Base-by-base conservation (phyloP, 2,888 invertebrate species). In the Lasiommata megera region DNA sequence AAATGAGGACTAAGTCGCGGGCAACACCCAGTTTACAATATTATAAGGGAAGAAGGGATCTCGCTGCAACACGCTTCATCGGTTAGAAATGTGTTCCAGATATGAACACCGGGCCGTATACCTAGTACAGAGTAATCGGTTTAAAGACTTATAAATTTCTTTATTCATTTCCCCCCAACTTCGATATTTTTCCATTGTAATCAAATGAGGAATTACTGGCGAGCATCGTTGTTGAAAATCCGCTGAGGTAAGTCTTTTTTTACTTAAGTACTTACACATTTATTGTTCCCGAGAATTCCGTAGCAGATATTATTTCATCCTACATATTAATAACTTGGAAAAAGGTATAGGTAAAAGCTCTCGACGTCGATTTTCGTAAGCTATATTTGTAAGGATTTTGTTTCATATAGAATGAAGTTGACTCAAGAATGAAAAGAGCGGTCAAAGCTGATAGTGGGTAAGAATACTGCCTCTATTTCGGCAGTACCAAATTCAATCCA, bases 201-300 rank as follows among this genome's bases (percentile, higher is more conserved):
- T 51, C 34, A 50, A 58, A 51, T 37, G 43, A 52, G 43, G 52
- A 37, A 48, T 52, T 52, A 46, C 55, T 51, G 51, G 47, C 41
- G 55, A 58, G 41, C 61, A 61, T 58, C 55, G 52, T 55, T 31
- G 37, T 31, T 52, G 55, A 61, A 61, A 61, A 55, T 31, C 57
- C 31, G 17, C 44, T 57, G 52, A 52, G 23, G 11, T 3, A 11
- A 34, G 23, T 47, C 17, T 28, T 40, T 38, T 40, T 31, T 52
- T 28, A 38, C 17, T 7, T 18, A 40, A 16, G 6, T 31, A 17
- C 11, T 47, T 47, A 47, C 17, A n/a, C 31, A 31, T 11, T 34
- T 31, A 16, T 47, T 34, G 14, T 16, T 47, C n/a, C n/a, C n/a
- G n/a, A n/a, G n/a, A n/a, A n/a, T n/a, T n/a, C n/a, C n/a, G n/a